Base-by-base conservation (phyloP, 2,888 invertebrate species). In the Synergus gifuensis region DNA sequence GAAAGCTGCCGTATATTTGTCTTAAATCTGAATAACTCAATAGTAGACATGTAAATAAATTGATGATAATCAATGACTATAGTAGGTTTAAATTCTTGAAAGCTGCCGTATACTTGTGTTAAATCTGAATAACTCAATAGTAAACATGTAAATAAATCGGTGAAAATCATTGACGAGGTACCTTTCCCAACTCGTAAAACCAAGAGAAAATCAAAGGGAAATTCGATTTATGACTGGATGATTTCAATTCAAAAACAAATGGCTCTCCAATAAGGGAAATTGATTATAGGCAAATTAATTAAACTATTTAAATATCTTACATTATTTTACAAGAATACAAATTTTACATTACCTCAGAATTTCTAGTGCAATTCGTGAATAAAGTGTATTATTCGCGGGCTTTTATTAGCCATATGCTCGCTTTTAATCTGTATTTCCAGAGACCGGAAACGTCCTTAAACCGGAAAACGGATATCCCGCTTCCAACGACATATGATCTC, bases 391-490 rank as follows among this genome's bases (percentile, higher is more conserved):
- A 73, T 73, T 69, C 64, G 67, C 79, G 79, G 64, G 76, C 77
- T 76, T 80, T 81, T 79, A 78, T 82, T 82, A 78, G 78, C 81
- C 60, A 76, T 78, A 79, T 78, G 79, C 81, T 79, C 82, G 80
- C 77, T 79, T 81, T 78, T 81, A 80, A 62, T 82, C 78, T 83
- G 80, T 82, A 82, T 79, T 79, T 82, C 78, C 77, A 79, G 77
- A 78, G 83, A 81, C 83, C 84, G 84, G 84, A 84, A 83, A 83
- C 84, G 83, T 83, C 79, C 84, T 83, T 79, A 84, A 83, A 82
- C 81, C 82, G 84, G 84, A 85, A 85, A 85, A 83, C 84, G 85
- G 85, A 85, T 84, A 84, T 85, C 85, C 85, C 84, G 85, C 83
- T 83, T 84, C 81, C 83, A 81, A 80, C 82, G 81, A 69, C 69